phyloP scores from a whole-genome alignment of 2,113 vertebrate species.

The Xyrauchen texanus region DNA sequence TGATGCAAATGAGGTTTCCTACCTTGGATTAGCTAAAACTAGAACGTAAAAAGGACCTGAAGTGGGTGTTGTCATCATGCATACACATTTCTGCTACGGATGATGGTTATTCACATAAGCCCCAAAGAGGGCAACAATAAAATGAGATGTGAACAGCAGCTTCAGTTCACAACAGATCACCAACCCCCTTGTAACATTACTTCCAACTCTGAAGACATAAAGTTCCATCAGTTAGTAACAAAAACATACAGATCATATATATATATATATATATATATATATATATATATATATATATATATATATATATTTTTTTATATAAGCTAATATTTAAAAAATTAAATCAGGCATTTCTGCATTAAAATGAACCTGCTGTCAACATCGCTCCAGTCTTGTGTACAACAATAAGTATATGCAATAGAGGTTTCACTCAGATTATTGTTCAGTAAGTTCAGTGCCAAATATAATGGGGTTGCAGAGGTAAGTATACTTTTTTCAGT shows the following conservation, averaged over 20 bases:
- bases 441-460: slow-evolving; percentile 38
- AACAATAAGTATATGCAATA: neutral
- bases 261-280: too few species aligned
- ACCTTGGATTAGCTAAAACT: slow-evolving; percentile 7
- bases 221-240: slow-evolving; percentile 14
- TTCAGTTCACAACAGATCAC: slow-evolving; percentile 3
- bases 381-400: neutral
- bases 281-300: too few species aligned
- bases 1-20: neutral
- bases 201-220: neutral
- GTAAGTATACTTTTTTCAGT: neutral
- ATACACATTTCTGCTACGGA: neutral
- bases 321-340: slow-evolving; percentile 4
- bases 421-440: too few species aligned
- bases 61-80: neutral
- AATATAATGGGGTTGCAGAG: neutral
- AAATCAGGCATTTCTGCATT: neutral
- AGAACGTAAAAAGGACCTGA: neutral
- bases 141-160: neutral
- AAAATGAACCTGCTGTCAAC: neutral
- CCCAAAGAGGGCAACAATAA: neutral
- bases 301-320: neutral
- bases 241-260: neutral
- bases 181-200: neutral
- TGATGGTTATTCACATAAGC: neutral